Evolutionary conservation across 2,888 invertebrate genomes (phyloP).

Genomic region (Lasioglossum oenotherae): DNA sequence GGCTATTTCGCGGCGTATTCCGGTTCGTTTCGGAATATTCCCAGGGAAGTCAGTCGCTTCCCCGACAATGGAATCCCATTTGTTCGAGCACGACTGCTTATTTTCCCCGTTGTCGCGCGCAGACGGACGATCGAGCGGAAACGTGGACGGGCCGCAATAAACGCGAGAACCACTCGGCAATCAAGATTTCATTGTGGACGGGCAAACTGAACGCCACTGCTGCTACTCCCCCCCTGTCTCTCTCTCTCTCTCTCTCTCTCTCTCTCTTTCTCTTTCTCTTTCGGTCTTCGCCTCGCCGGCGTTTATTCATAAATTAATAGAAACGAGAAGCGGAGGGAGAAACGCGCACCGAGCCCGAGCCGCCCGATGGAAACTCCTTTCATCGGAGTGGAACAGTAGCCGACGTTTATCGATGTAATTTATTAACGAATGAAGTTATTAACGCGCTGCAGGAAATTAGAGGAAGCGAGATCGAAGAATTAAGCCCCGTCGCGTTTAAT

Average conservation of each 20-base stretch:
- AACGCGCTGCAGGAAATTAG: not conserved
- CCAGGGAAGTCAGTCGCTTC: slow-evolving; percentile 48
- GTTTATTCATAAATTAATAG: slow-evolving; percentile 25
- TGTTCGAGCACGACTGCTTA: slow-evolving; percentile 64
- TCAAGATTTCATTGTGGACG: slow-evolving; percentile 41
- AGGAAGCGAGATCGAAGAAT: slow-evolving; percentile 1
- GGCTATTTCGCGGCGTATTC: not conserved
- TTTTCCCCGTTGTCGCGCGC: slow-evolving; percentile 51
- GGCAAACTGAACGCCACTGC: slow-evolving; percentile 8
- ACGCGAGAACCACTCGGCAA: slow-evolving; percentile 36
- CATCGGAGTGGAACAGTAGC: not conserved
- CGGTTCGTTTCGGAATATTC: slow-evolving; percentile 48
- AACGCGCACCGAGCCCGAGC: not conserved
- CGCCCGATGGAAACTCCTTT: not conserved
- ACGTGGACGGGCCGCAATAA: slow-evolving; percentile 35
- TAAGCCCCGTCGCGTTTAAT: slow-evolving; percentile 16
- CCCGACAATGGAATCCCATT: slow-evolving; percentile 67
- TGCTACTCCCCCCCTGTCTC: not conserved
- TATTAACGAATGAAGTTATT: slow-evolving; percentile 6
- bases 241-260: not conserved
- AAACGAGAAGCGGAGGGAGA: not conserved
- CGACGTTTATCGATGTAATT: slow-evolving; percentile 19
- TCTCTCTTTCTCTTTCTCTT: not conserved
- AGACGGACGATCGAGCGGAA: slow-evolving; percentile 43
- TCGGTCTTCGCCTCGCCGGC: not conserved